Conservation (phyloP, 1,140 invertebrate genomes). For the Lycorma delicatula region DNA sequence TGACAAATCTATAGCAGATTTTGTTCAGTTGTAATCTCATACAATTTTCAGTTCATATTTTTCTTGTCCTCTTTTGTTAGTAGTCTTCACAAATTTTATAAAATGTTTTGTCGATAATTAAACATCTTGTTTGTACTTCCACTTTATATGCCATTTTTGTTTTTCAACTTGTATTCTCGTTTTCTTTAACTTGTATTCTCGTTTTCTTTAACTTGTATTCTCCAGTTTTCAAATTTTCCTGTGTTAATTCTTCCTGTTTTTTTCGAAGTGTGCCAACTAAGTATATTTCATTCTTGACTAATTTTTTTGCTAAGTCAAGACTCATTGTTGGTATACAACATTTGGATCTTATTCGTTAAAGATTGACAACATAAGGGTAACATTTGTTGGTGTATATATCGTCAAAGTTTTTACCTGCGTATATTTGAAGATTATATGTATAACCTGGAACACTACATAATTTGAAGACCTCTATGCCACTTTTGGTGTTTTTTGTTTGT, state of each 20-base stretch:
- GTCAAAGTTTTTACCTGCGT: conserved; percentile 12
- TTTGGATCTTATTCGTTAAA: conserved; percentile 16
- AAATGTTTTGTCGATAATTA: conserved; percentile 22
- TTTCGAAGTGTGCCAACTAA: conserved; percentile 20
- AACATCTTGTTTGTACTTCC: conserved; percentile 28
- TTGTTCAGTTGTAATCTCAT: too few relatives aligned
- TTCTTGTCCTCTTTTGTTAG: too few relatives aligned
- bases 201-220: conserved; percentile 8
- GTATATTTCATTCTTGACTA: conserved; percentile 14
- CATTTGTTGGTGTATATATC: conserved; percentile 18
- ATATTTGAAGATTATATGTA: conserved; percentile 23
- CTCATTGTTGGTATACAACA: conserved; percentile 17
- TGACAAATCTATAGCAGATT: too few relatives aligned
- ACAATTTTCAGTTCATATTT: too few relatives aligned
- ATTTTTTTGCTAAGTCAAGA: conserved; percentile 13
- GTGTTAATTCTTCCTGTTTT: conserved; percentile 11
- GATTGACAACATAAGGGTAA: conserved; percentile 23
- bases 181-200: too few relatives aligned
- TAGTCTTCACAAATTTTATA: conserved; percentile 13
- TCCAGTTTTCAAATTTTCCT: conserved; percentile 12
- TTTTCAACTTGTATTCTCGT: too few relatives aligned
- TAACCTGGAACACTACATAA: conserved; percentile 21
- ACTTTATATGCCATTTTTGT: conserved; percentile 23
- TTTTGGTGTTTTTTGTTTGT: too few relatives aligned
- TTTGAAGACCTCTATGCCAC: too few relatives aligned